Percentiles rank a stretch among this genome's conserved stretches.
phyloP scores from a whole-genome alignment of 2,797 vertebrate species.

The Manis javanica region DNA sequence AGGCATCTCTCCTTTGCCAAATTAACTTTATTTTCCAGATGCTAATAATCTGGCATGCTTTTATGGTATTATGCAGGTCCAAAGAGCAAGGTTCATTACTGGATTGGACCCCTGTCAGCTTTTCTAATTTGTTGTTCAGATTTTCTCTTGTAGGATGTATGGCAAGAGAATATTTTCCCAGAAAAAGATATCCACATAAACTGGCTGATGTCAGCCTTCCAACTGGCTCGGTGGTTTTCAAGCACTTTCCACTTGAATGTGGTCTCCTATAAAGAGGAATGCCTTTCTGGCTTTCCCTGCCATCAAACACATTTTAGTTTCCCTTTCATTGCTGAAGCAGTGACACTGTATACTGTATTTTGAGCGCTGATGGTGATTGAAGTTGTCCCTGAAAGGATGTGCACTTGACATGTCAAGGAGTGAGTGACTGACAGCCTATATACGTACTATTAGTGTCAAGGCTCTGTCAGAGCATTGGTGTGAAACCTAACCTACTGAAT shows the following conservation, averaged over 20 bases:
- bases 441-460: constrained; percentile 87
- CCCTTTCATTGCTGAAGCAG: constrained; percentile 64
- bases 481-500: constrained; percentile 78
- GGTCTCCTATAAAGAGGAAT: not conserved
- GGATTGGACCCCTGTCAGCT: not conserved
- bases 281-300: constrained; percentile 60
- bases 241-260: not conserved
- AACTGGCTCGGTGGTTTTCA: not conserved
- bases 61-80: not conserved
- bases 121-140: not conserved
- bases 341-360: constrained; percentile 78
- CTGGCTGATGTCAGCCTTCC: constrained; percentile 1
- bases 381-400: constrained; percentile 83
- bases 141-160: constrained; percentile 37
- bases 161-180: not conserved
- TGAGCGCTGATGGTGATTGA: constrained; percentile 84
- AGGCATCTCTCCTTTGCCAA: not conserved
- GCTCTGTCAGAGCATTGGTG: constrained; percentile 85
- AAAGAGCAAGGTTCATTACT: not conserved
- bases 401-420: constrained; percentile 86
- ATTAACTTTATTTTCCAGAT: constrained; percentile 5
- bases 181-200: constrained; percentile 41
- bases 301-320: constrained; percentile 71
- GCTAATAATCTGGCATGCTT: not conserved
- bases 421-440: constrained; percentile 84